Evolutionary conservation across 2,888 invertebrate genomes (phyloP), one percentile per base, ranked within the genome.

Genomic region (Bombylius discolor): DNA sequence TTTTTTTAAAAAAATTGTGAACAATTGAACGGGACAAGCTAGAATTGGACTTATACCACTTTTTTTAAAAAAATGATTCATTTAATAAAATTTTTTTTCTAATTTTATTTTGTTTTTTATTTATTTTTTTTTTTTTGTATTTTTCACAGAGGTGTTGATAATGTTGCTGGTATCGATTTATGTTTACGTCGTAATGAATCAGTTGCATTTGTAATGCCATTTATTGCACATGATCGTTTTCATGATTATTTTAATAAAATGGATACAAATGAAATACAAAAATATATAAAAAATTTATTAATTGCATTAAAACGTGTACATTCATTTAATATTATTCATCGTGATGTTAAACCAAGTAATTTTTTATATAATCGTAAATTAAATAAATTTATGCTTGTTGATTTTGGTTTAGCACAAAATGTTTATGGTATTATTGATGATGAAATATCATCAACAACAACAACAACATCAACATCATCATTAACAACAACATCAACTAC

Each of bases 331-430:
- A 83, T 94, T 59, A 91, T 94, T 58, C 94, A 94, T 70, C 78
- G 94, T 55, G 94, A 94, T 68, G 82, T 94, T 47, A 94, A 94
- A 73, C 94, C 94, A 3, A 89, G 86, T 72, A 94, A 94, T 76
- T 94, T 94, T 71, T 78, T 94, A 11, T 92, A 89, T 68, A 87
- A 91, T 71, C 78, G 90, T 13, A 77, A 78, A 36, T 80, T 79
- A 58, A 77, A 77, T 62, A 84, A 85, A 66, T 88, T 84, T 73
- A 77, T 89, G 53, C 73, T 93, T 60, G 90, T 94, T 13, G 93
- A 94, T 74, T 94, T 94, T 77, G 94, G 94, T 0, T 77, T 94
- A 60, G 89, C 93, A 32, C 90, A 93, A 72, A 79, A 79, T 51
- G 65, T 70, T 34, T 58, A 47, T 49, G 75, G 79, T 59, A 62